Evolutionary conservation across 2,888 invertebrate species (phyloP).

Genomic region (Amphipyra tragopoginis): DNA sequence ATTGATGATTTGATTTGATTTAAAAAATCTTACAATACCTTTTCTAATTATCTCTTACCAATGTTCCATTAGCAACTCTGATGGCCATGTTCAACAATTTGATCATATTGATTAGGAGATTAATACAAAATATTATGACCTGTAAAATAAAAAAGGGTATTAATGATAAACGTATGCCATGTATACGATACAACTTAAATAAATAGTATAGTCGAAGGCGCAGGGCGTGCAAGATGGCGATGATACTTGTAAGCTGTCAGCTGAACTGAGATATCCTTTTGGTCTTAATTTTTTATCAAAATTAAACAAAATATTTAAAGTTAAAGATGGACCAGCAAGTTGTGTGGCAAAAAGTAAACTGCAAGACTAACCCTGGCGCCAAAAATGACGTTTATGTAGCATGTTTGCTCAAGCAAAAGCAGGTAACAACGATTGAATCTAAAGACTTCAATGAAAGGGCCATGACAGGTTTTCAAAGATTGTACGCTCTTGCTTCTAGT

Average conservation of each 20-base stretch:
- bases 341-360: neutral
- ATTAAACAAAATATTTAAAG: too few species aligned
- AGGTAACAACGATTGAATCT: slow-evolving; percentile 54
- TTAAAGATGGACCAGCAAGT: too few species aligned
- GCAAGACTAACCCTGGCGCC: slow-evolving; percentile 50
- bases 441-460: slow-evolving; percentile 27
- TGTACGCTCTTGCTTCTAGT: slow-evolving; percentile 11
- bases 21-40: neutral
- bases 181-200: too few species aligned
- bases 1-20: too few species aligned
- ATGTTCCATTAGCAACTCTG: slow-evolving; percentile 29
- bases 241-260: too few species aligned
- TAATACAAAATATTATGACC: slow-evolving; percentile 18
- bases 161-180: neutral
- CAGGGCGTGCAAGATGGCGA: too few species aligned
- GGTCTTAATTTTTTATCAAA: too few species aligned
- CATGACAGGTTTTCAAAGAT: slow-evolving; percentile 30
- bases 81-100: slow-evolving; percentile 44
- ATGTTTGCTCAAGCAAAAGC: slow-evolving; percentile 51
- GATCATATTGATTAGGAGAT: slow-evolving; percentile 35
- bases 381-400: slow-evolving; percentile 50
- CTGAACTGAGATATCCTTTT: too few species aligned
- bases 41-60: slow-evolving; percentile 33
- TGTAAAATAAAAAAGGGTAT: slow-evolving; percentile 26
- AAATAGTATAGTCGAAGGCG: neutral